phyloP scores from a whole-genome alignment of 2,797 vertebrate species.

The Synanceia verrucosa region DNA sequence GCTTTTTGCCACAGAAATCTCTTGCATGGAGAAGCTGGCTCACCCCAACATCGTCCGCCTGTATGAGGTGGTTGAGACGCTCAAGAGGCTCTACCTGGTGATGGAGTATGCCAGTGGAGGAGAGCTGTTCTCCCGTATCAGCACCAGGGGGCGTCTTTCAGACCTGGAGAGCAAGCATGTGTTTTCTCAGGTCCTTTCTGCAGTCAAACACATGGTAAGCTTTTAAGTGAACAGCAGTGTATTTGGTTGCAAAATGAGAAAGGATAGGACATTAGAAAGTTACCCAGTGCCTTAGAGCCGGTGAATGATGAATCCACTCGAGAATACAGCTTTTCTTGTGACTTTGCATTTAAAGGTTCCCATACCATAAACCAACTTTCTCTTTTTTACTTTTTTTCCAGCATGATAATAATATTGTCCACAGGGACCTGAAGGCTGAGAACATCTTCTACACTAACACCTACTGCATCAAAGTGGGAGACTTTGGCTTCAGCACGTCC shows the following conservation, averaged over 20 bases:
- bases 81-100: conserved; percentile 77
- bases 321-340: neutral
- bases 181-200: conserved; percentile 81
- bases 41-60: conserved; percentile 83
- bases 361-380: neutral
- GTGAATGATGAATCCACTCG: neutral
- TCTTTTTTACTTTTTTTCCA: conserved; percentile 52
- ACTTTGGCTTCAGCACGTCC: conserved; percentile 82
- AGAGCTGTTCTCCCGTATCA: conserved; percentile 80
- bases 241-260: neutral
- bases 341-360: neutral
- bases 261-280: neutral
- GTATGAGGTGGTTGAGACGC: conserved; percentile 83
- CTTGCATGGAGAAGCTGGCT: conserved; percentile 81
- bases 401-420: conserved; percentile 83
- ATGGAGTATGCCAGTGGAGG: conserved; percentile 82
- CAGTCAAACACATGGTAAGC: conserved; percentile 82
- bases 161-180: conserved; percentile 79
- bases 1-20: conserved; percentile 75
- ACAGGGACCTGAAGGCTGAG: conserved; percentile 84
- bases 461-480: conserved; percentile 81
- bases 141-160: conserved; percentile 78
- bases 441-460: conserved; percentile 81
- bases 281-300: neutral
- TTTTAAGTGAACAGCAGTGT: neutral